These are phyloP conservation scores for Characodon lateralis DNA, from an alignment of 2,797 vertebrate genomes.

Conservation along the genomic window DNA sequence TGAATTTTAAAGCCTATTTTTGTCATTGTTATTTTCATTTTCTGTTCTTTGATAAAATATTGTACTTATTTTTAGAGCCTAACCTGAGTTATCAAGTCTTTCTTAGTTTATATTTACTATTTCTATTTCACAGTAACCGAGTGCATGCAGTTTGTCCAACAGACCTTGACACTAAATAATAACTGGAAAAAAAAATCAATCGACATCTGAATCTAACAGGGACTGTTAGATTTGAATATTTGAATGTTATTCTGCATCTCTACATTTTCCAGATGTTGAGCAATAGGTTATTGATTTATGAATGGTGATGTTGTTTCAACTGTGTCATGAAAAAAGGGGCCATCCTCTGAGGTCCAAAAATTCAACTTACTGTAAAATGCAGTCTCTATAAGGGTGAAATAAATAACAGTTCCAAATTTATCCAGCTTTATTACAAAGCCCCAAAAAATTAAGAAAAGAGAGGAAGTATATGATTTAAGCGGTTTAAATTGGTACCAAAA, in stretches of 20 bases:
- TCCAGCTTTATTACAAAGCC: background rate
- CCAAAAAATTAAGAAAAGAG: too few relatives aligned
- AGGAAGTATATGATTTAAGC: too few relatives aligned
- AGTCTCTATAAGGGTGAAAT: background rate
- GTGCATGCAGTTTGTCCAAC: background rate
- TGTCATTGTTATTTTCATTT: background rate
- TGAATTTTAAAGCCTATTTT: background rate
- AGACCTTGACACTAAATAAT: background rate
- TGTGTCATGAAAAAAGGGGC: background rate
- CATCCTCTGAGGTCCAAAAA: background rate
- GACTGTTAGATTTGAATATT: slow-evolving; percentile 9
- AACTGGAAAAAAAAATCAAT: too few relatives aligned
- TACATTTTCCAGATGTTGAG: background rate
- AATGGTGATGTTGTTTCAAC: background rate
- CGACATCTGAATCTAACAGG: background rate
- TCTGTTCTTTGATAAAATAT: background rate
- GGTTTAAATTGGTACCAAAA: too few relatives aligned
- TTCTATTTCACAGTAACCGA: too few relatives aligned
- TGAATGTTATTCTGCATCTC: slow-evolving; percentile 15
- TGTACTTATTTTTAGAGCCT: background rate
- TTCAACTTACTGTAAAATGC: background rate
- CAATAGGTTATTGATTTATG: slow-evolving; percentile 56
- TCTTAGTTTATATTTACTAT: background rate
- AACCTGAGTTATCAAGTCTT: background rate
- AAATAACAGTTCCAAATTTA: background rate